A percentile compares a stretch with the other conserved stretches of the same genome.
phyloP scores from a whole-genome alignment of 2,888 invertebrate species.

The Agrochola macilenta region DNA sequence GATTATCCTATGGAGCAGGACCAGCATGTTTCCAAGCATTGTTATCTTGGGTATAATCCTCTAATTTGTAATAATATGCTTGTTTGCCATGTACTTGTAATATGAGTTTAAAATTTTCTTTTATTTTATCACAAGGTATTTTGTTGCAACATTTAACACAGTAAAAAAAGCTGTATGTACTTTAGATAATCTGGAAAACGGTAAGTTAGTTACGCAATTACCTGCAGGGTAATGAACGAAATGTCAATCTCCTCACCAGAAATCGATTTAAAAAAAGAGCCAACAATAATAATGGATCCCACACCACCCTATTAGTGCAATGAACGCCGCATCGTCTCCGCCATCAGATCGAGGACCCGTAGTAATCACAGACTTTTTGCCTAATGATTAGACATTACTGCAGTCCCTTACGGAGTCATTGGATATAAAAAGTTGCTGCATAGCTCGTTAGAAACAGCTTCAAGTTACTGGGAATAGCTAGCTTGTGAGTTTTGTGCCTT shows the following conservation, averaged over 20 bases:
- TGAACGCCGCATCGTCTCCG: constrained; percentile 22
- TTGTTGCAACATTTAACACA: no score
- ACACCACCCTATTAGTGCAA: constrained; percentile 28
- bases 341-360: constrained; percentile 37
- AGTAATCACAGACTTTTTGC: constrained; percentile 46
- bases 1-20: no score
- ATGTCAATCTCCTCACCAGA: constrained; percentile 23
- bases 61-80: no score
- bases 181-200: no score
- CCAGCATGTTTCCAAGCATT: no score
- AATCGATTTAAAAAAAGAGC: constrained; percentile 11
- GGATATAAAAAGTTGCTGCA: constrained; percentile 34
- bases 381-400: constrained; percentile 34
- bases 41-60: no score
- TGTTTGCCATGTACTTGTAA: no score
- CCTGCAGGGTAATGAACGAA: background rate
- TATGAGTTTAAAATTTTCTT: no score
- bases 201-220: no score
- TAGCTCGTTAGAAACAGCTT: constrained; percentile 44
- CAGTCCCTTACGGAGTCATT: constrained; percentile 25
- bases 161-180: no score
- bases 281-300: constrained; percentile 14
- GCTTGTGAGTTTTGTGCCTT: background rate
- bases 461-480: background rate
- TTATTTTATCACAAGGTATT: no score